Evolutionary conservation across 2,888 invertebrate genomes (phyloP).

Genomic region (Idaea straminata): DNA sequence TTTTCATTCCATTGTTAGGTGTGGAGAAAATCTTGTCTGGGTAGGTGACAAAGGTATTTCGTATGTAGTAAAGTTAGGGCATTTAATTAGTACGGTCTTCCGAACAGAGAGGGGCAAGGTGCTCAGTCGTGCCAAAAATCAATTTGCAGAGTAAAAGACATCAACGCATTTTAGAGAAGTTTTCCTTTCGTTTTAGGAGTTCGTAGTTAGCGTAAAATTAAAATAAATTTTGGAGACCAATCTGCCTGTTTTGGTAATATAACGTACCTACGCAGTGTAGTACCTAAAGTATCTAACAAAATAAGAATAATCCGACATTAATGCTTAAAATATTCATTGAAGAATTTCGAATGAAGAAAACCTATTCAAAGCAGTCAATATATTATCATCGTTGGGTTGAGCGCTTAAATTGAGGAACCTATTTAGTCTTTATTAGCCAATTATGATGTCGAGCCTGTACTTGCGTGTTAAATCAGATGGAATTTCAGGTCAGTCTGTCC

Average conservation of each 20-base stretch:
- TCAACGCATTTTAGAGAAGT: constrained; percentile 17
- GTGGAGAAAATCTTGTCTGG: not conserved
- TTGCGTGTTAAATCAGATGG: constrained; percentile 4
- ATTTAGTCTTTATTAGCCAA: constrained; percentile 5
- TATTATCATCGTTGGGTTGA: not conserved
- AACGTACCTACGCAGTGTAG: not conserved
- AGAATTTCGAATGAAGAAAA: not conserved
- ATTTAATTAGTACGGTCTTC: not conserved
- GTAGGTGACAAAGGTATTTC: not conserved
- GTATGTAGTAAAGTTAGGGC: not conserved
- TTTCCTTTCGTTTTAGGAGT: not conserved
- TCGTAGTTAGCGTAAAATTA: not conserved
- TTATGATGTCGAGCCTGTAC: constrained; percentile 4
- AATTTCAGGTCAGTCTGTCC: constrained; percentile 5
- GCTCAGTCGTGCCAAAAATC: not conserved
- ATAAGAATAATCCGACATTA: not conserved
- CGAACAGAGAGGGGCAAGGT: not conserved
- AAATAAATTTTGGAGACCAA: not conserved
- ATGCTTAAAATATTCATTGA: not conserved
- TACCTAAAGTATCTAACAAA: not conserved
- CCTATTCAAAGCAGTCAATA: not conserved
- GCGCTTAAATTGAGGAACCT: constrained; percentile 3
- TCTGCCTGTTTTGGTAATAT: not conserved
- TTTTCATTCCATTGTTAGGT: not conserved
- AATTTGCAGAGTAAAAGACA: constrained; percentile 22